These are phyloP conservation scores for Lepidonotus clava DNA, from an alignment of 2,888 invertebrate genomes.

Conservation along the genomic window DNA sequence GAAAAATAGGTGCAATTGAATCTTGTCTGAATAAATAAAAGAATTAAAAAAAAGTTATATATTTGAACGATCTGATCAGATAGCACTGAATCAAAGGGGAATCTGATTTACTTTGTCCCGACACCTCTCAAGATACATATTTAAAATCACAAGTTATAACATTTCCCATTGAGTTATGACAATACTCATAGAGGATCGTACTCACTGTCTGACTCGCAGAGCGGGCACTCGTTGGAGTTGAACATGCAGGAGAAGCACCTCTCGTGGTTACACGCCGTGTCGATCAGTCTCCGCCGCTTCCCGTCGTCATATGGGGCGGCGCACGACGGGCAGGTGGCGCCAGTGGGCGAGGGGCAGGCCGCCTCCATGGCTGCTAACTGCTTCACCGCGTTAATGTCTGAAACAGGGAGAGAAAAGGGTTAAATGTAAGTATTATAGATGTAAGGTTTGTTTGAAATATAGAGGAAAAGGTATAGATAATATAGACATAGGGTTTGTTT, in stretches of 20 bases:
- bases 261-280: slow-evolving; percentile 94
- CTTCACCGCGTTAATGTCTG: slow-evolving; percentile 73
- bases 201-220: slow-evolving; percentile 83
- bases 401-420: slow-evolving; percentile 55
- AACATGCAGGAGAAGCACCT: slow-evolving; percentile 97
- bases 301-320: slow-evolving; percentile 95
- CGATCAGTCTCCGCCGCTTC: slow-evolving; percentile 95
- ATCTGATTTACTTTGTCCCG: too few relatives aligned
- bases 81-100: too few relatives aligned
- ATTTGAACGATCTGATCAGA: too few relatives aligned
- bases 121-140: too few relatives aligned
- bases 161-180: too few relatives aligned
- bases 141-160: too few relatives aligned
- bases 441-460: background rate
- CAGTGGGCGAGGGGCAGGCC: background rate
- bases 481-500: too few relatives aligned
- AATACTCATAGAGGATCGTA: too few relatives aligned
- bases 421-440: background rate
- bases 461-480: background rate
- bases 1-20: too few relatives aligned
- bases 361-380: slow-evolving; percentile 70
- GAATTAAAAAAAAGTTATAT: too few relatives aligned
- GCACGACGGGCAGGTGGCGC: slow-evolving; percentile 78
- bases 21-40: too few relatives aligned
- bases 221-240: slow-evolving; percentile 93